Base-by-base conservation (phyloP, 2,797 vertebrate genomes). In the Heliangelus exortis region DNA sequence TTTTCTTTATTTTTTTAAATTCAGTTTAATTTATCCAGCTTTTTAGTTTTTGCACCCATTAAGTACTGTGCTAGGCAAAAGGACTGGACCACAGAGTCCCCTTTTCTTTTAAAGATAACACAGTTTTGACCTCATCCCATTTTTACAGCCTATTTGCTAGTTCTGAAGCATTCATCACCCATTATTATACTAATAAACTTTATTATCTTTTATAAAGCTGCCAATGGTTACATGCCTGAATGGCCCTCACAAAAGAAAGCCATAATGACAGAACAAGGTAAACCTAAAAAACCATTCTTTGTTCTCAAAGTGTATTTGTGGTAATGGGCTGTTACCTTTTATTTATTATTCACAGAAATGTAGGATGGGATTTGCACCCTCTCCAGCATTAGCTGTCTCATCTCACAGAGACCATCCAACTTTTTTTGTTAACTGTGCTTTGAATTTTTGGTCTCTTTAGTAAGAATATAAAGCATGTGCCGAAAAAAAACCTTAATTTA, bases 131-230 rank as follows among this genome's bases (percentile, higher is more conserved):
- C 89, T 95, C 84, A 91, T 80, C 51, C 41, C 39, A 22, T 75
- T 91, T 89, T 96, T 88, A 93, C 39, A 58, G 47, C 80, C 77
- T 92, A 68, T 94, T 93, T 95, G 61, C 90, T 95, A 74, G 87
- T 93, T 94, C 84, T 87, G 50, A 77, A 74, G 50, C 71, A 96
- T 96, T 96, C 91, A 92, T 90, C 76, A 71, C 55, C 54, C 15
- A 55, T 96, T 96, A 96, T 96, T 96, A 95, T 28, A 45, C 90
- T 97, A 96, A 97, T 97, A 97, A 97, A 94, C 83, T 97, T 97
- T 97, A 97, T 96, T 95, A 93, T 95, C 86, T 95, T 85, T 96
- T 96, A 95, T 94, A 80, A 96, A 95, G 92, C 86, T 25, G 41
- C 47, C 23, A 61, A 59, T 88, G 36, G 58, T 96, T 97, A 95